A percentile compares a stretch with the other conserved stretches of the same genome.
Evolutionary conservation across 2,797 vertebrate genomes (phyloP).

Genomic region (Clarias fuscus): DNA sequence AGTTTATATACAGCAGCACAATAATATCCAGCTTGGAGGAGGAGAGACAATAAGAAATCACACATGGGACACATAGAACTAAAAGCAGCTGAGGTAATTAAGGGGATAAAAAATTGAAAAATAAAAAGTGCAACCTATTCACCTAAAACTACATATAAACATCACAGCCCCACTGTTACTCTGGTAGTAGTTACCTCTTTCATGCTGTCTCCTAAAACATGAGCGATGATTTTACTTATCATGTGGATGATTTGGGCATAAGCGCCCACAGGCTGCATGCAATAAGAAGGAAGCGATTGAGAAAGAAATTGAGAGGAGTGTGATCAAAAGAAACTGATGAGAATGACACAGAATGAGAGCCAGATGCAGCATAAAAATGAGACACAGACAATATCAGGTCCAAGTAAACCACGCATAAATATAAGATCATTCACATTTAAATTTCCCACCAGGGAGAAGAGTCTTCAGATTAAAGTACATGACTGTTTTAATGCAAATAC

Average conservation of each 20-base stretch:
- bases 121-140: constrained; percentile 9
- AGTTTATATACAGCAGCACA: too few relatives aligned
- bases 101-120: background rate
- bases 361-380: constrained; percentile 21
- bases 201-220: constrained; percentile 71
- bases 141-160: constrained; percentile 23
- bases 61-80: background rate
- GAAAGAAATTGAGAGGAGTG: background rate
- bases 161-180: constrained; percentile 44
- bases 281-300: constrained; percentile 50
- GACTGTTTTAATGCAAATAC: background rate
- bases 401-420: constrained; percentile 38
- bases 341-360: constrained; percentile 23
- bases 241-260: constrained; percentile 84
- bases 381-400: constrained; percentile 45
- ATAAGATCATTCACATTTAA: background rate
- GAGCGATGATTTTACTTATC: constrained; percentile 82
- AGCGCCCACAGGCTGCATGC: constrained; percentile 77
- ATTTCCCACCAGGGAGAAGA: background rate
- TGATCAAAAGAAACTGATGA: constrained; percentile 6
- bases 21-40: constrained; percentile 13
- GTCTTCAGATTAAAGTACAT: background rate
- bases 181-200: constrained; percentile 74
- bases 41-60: constrained; percentile 2
- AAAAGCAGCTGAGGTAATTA: constrained; percentile 19